Conservation (phyloP, 2,797 vertebrate species). For the Mallotus villosus region DNA sequence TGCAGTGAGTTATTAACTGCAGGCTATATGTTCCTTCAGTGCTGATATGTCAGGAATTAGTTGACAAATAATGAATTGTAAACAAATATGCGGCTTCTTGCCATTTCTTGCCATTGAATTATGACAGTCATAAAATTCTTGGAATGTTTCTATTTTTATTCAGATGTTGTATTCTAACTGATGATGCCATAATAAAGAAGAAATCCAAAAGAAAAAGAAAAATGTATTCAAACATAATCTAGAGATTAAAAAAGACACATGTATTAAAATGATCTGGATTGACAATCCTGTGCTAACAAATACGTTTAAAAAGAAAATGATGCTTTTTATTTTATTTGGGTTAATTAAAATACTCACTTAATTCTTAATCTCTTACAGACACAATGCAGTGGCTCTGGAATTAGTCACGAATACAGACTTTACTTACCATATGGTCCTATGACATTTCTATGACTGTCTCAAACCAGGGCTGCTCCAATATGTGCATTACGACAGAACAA, state of each 20-base stretch:
- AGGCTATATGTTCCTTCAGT: no score
- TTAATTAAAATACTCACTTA: slow-evolving; percentile 39
- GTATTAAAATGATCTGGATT: slow-evolving; percentile 20
- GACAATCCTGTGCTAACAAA: slow-evolving; percentile 26
- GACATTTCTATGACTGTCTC: slow-evolving; percentile 13
- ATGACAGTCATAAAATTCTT: background rate
- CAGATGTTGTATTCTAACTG: no score
- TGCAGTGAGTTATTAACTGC: no score
- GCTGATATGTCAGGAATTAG: no score
- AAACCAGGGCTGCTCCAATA: background rate
- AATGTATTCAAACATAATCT: slow-evolving; percentile 7
- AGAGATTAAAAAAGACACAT: slow-evolving; percentile 23
- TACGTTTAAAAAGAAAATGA: slow-evolving; percentile 35
- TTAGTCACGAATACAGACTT: slow-evolving; percentile 46
- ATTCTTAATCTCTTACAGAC: slow-evolving; percentile 48
- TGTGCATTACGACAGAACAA: background rate
- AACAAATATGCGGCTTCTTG: no score
- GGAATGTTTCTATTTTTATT: no score
- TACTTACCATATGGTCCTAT: slow-evolving; percentile 44
- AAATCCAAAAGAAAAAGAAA: background rate
- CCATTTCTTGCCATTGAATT: no score
- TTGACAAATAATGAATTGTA: no score
- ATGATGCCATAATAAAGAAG: background rate
- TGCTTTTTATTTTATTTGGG: slow-evolving; percentile 42
- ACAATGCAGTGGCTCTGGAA: slow-evolving; percentile 51